Conservation (phyloP, 2,888 invertebrate genomes). For the Buathra laborator region DNA sequence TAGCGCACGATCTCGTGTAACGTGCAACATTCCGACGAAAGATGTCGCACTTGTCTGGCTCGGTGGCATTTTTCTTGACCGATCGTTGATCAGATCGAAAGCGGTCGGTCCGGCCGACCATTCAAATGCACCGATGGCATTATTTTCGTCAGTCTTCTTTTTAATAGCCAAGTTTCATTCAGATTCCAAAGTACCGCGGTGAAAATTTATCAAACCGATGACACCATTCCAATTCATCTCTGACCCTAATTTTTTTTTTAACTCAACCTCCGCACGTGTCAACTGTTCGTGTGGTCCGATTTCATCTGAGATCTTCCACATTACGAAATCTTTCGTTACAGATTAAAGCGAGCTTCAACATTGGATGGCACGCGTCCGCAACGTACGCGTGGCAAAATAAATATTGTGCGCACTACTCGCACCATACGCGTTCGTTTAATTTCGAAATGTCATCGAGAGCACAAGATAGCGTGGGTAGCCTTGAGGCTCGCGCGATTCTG, state of each 20-base stretch:
- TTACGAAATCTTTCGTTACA: constrained; percentile 39
- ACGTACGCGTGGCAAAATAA: constrained; percentile 16
- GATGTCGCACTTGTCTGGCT: neutral
- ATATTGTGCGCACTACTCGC: constrained; percentile 41
- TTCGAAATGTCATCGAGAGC: constrained; percentile 54
- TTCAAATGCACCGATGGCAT: neutral
- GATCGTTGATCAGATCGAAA: constrained; percentile 12
- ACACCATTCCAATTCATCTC: constrained; percentile 5
- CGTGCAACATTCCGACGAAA: neutral
- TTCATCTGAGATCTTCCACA: constrained; percentile 30
- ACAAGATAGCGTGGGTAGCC: constrained; percentile 39
- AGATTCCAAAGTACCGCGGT: neutral
- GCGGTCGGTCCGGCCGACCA: neutral
- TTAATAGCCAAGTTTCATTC: neutral
- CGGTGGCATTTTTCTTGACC: neutral
- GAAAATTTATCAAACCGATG: constrained; percentile 7
- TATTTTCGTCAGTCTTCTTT: neutral
- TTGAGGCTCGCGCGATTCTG: constrained; percentile 49
- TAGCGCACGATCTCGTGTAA: neutral
- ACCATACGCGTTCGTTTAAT: constrained; percentile 36
- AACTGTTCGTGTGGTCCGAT: constrained; percentile 14
- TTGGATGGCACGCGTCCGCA: constrained; percentile 29
- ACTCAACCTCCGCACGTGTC: constrained; percentile 18
- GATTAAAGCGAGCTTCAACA: constrained; percentile 35
- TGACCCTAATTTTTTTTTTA: constrained; percentile 27